Conservation (phyloP, 2,888 invertebrate genomes). For the Acrobasis consociella region DNA sequence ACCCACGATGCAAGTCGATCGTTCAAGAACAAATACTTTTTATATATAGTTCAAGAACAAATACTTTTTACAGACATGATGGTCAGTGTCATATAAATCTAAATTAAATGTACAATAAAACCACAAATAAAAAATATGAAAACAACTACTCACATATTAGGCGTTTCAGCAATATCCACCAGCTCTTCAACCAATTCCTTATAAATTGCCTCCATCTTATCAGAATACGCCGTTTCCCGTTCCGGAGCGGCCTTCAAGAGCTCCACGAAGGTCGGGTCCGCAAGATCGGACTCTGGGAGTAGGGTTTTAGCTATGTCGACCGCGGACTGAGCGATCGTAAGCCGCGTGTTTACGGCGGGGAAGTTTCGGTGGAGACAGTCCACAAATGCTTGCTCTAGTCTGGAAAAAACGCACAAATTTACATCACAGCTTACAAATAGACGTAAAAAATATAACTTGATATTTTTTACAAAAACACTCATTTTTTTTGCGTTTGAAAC, state of each 20-base stretch:
- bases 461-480: no score
- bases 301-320: constrained; percentile 75
- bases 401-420: constrained; percentile 36
- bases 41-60: no score
- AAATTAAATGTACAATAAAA: no score
- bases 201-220: constrained; percentile 77
- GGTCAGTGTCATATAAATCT: no score
- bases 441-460: no score
- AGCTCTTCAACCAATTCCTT: constrained; percentile 80
- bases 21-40: no score
- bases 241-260: constrained; percentile 52
- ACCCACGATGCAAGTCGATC: no score
- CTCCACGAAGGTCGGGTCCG: constrained; percentile 47
- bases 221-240: constrained; percentile 63
- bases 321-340: constrained; percentile 78
- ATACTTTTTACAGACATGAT: no score
- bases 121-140: background rate
- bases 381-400: constrained; percentile 81
- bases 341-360: constrained; percentile 84
- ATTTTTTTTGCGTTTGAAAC: no score
- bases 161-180: constrained; percentile 69
- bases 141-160: constrained; percentile 61
- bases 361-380: constrained; percentile 83
- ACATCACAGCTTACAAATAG: background rate
- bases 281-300: constrained; percentile 59